Base-by-base conservation (phyloP, 2,797 vertebrate genomes). In the Hypotaenidia philippensis region DNA sequence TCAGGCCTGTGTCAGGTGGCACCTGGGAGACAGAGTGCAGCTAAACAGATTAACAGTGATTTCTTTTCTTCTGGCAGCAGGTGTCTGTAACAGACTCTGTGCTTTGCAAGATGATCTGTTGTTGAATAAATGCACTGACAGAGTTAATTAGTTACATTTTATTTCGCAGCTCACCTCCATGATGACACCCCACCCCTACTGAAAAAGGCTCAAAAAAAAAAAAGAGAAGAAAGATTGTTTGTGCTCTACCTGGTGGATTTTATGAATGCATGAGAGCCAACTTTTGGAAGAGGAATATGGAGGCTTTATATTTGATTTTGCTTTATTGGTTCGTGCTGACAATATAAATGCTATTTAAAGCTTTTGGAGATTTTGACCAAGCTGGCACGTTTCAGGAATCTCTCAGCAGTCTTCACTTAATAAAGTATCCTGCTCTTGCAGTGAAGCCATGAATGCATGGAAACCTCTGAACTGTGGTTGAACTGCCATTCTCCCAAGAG, bases 81-180 rank as follows among this genome's bases (percentile, higher is more conserved):
- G 72, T 94, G 79, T 77, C 57, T 92, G 79, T 89, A 81, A 95
- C 79, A 61, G 79, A 89, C 61, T 80, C 83, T 77, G 4, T 50
- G 50, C 72, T 93, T 69, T 83, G 91, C 82, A 89, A 95, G 56
- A 80, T 78, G 75, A 92, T 89, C 87, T 78, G 87, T 92, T 57
- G 64, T 92, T 2, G 13, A 93, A 93, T 74, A 90, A 92, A 90
- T 61, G 40, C 5, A 2, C 65, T 71, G 57, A 77, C 77, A 49
- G 80, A 85, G 50, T 87, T 93, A 94, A 96, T 92, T 87, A 93
- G 75, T 64, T 83, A 34, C 57, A 50, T 89, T 93, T 93, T 59
- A 57, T 77, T 95, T 89, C 89, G 49, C 87, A 81, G 9, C 77
- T 94, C 59, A 41, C 53, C 57, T 85, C 41, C 55, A 15, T 49